Conservation (phyloP, 2,888 invertebrate species). For the Trissoscelio sp. region DNA sequence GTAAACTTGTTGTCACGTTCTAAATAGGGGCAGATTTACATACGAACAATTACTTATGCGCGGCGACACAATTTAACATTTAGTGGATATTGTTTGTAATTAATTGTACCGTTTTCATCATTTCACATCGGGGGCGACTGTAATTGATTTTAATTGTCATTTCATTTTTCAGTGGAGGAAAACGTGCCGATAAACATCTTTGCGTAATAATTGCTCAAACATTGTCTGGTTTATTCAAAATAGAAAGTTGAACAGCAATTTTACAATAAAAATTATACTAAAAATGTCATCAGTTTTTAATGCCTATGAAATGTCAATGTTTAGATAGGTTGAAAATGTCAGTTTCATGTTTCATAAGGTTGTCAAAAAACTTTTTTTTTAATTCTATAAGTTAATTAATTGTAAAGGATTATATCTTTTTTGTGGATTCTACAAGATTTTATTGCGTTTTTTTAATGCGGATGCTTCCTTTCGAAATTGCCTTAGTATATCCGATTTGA, state of each 20-base stretch:
- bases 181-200: neutral
- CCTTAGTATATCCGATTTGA: too few relatives aligned
- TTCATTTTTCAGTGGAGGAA: neutral
- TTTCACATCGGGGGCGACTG: neutral
- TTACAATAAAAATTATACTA: conserved; percentile 6
- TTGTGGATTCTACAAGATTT: too few relatives aligned
- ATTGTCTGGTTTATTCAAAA: neutral
- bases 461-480: too few relatives aligned
- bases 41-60: conserved; percentile 51
- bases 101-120: neutral
- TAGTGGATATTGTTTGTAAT: conserved; percentile 12
- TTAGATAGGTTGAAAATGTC: conserved; percentile 13
- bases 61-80: conserved; percentile 39
- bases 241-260: neutral
- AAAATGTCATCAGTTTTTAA: conserved; percentile 10
- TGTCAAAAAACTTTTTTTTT: conserved; percentile 24
- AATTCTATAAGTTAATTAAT: too few relatives aligned
- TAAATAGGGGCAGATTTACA: conserved; percentile 37
- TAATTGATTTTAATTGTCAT: conserved; percentile 19
- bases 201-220: conserved; percentile 1
- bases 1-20: conserved; percentile 55
- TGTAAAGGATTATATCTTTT: too few relatives aligned
- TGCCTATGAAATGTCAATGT: conserved; percentile 15
- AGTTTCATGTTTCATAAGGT: neutral
- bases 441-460: too few relatives aligned